A percentile compares a stretch with the other conserved stretches of the same genome.
Evolutionary conservation across 2,113 vertebrate genomes (phyloP).

Genomic region (Porphyrio hochstetteri): DNA sequence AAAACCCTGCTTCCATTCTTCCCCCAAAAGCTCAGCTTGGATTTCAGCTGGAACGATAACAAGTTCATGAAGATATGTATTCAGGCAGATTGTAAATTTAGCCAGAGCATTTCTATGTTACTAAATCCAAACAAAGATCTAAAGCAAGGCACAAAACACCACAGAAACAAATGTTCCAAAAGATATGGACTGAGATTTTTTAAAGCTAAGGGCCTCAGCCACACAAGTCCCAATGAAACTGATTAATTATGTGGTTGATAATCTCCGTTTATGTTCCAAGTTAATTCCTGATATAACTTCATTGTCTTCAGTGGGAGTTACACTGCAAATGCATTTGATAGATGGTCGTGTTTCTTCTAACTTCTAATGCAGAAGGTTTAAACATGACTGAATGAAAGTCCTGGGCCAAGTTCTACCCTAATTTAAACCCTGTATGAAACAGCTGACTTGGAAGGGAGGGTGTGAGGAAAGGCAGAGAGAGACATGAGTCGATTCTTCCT

Average conservation of each 20-base stretch:
- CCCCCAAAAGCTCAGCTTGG: not conserved
- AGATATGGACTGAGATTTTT: not conserved
- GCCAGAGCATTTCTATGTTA: not conserved
- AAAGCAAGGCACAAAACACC: not conserved
- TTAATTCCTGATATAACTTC: not conserved
- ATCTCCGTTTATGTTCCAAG: not conserved
- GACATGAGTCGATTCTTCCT: constrained; percentile 48
- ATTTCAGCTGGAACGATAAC: not conserved
- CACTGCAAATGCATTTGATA: constrained; percentile 6
- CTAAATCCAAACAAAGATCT: constrained; percentile 25
- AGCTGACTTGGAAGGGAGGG: constrained; percentile 25
- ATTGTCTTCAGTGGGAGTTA: not conserved
- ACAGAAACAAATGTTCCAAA: not conserved
- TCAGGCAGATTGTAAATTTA: constrained; percentile 28
- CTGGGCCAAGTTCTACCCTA: not conserved
- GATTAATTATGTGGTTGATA: not conserved
- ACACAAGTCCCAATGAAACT: not conserved
- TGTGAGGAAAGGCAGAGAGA: constrained; percentile 1
- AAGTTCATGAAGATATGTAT: not conserved
- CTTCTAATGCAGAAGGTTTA: constrained; percentile 16
- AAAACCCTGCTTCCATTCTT: constrained; percentile 2
- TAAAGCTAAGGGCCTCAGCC: not conserved
- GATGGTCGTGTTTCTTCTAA: not conserved
- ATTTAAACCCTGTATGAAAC: constrained; percentile 5
- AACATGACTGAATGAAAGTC: constrained; percentile 34